Evolutionary conservation across 2,113 vertebrate species (phyloP), one percentile per base, ranked within the genome.

Genomic region (Urocynchramus pylzowi): DNA sequence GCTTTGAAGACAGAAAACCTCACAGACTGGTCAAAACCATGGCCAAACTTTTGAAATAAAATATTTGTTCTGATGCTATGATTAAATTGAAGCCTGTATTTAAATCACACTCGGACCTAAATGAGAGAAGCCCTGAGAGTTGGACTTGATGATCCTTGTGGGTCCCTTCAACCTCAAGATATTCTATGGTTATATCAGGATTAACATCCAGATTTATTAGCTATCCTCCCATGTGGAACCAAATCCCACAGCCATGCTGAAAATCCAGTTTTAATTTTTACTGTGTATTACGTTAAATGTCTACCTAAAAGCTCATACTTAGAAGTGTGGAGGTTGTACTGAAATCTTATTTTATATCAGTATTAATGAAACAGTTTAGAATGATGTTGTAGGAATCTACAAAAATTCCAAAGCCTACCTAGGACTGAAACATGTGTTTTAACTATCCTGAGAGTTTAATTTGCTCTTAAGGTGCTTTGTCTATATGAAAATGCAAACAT

Each of bases 41-140:
- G 5, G 64, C n/a, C 95, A 73, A 87, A 92, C 30, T 59, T 71
- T 13, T 88, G 50, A 96, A 96, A 95, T 67, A 39, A 90, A 87
- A 49, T 49, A 42, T 90, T 90, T 80, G 11, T 84, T 84, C 65
- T 22, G 27, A 85, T 61, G 19, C 9, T 71, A 41, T 79, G 56
- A 85, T 79, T 93, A 81, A 81, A 63, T 15, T 3, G 8, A 92
- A 83, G 12, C 17, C 39, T 61, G 6, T 73, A 71, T 84, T 84
- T 85, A 87, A 93, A 68, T 30, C 35, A 45, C 17, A 24, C 28
- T 44, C 18, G 31, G 16, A 50, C 16, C 83, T 50, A 41, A 31
- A 31, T 19, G 41, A 56, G 35, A 84, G 31, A 52, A 49, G 22
- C 12, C 10, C 21, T 19, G 14, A 33, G 49, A 77, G 7, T 1